phyloP scores from a whole-genome alignment of 1,140 invertebrate species.

The Phortica variegata region DNA sequence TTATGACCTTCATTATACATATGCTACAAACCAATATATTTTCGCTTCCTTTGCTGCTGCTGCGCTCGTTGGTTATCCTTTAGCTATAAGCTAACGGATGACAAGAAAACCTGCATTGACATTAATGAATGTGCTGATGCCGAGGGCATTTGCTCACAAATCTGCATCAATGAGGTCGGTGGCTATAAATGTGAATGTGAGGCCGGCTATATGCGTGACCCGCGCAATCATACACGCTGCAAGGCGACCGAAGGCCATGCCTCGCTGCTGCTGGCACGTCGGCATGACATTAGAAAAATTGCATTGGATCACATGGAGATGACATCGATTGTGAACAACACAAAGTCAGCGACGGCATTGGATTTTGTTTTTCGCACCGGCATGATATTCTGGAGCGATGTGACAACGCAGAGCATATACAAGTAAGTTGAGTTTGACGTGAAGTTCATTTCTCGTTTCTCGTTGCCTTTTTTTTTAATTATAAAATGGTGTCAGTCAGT shows the following conservation, averaged over 20 bases:
- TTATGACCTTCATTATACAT: too few species aligned
- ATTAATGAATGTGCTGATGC: constrained; percentile 88
- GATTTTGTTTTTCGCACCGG: constrained; percentile 88
- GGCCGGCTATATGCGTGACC: constrained; percentile 82
- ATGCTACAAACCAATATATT: neutral
- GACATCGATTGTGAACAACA: constrained; percentile 84
- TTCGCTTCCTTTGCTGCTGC: neutral
- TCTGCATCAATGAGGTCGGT: constrained; percentile 88
- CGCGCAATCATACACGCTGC: constrained; percentile 77
- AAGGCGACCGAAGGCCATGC: constrained; percentile 86
- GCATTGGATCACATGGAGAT: constrained; percentile 87
- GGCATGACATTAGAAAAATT: constrained; percentile 86
- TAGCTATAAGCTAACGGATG: constrained; percentile 65
- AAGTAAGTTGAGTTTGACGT: constrained; percentile 68
- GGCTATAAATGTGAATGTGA: constrained; percentile 91
- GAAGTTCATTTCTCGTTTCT: neutral
- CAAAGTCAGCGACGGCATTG: constrained; percentile 81
- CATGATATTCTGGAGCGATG: constrained; percentile 95
- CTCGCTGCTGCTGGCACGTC: constrained; percentile 78
- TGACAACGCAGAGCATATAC: constrained; percentile 84
- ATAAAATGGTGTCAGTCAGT: neutral
- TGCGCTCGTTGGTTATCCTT: neutral
- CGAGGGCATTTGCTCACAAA: constrained; percentile 88
- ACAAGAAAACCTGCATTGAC: constrained; percentile 81
- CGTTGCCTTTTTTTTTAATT: neutral